A percentile compares a stretch with the other conserved stretches of the same genome.
phyloP scores from a whole-genome alignment of 2,797 vertebrate species.

The Bradypodion ventrale region DNA sequence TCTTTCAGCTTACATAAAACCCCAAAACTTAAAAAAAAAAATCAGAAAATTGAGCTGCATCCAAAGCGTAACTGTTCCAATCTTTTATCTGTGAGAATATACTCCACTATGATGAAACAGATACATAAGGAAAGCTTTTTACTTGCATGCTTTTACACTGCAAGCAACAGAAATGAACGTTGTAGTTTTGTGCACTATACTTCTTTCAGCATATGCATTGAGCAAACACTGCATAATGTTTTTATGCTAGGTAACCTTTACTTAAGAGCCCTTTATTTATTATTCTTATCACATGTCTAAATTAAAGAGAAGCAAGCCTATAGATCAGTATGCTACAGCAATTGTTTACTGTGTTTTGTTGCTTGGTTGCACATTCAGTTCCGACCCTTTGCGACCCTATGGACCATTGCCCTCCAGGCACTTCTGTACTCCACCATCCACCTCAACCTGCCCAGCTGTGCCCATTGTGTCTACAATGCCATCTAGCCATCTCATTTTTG shows the following conservation, averaged over 20 bases:
- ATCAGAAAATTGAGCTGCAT: too few species aligned
- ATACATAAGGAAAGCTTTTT: background rate
- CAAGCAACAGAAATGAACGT: background rate
- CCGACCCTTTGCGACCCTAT: too few species aligned
- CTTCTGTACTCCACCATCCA: too few species aligned
- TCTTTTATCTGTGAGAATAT: too few species aligned
- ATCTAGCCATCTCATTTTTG: too few species aligned
- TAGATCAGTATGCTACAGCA: background rate
- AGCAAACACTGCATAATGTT: background rate
- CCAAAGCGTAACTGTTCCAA: too few species aligned
- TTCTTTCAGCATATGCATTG: background rate
- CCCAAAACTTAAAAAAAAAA: background rate
- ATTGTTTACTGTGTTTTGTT: too few species aligned
- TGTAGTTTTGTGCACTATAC: background rate
- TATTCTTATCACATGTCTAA: background rate
- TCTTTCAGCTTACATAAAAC: slow-evolving; percentile 12
- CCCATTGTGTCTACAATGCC: too few species aligned
- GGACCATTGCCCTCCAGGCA: too few species aligned
- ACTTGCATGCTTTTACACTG: background rate
- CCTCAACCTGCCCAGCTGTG: too few species aligned
- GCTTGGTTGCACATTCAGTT: too few species aligned
- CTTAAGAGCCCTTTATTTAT: too few species aligned
- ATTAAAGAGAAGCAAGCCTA: slow-evolving; percentile 4
- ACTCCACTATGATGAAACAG: background rate
- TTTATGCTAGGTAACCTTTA: background rate